Base-by-base conservation (phyloP, 2,113 vertebrate genomes). In the Scalopus aquaticus region DNA sequence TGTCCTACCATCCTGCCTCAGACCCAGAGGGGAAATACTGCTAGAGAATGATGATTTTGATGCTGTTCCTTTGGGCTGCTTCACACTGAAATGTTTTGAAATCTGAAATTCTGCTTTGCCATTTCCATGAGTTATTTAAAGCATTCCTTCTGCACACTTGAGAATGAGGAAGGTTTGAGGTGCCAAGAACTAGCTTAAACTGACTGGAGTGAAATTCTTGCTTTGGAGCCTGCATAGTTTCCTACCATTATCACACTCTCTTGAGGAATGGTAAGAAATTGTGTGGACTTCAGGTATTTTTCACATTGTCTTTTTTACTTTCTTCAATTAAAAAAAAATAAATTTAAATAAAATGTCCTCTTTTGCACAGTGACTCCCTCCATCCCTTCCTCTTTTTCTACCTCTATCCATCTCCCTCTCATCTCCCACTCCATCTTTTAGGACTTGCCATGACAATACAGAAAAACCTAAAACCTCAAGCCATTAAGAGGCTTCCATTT, bases 121-220 rank as follows among this genome's bases (percentile, higher is more conserved):
- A 95, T 97, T 97, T 97, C 84, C 44, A 56, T 3, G 22, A 93
- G 97, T 93, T 97, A 97, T 97, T 97, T 97, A 97, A 97, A 97
- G 93, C 49, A 65, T 69, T 94, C 95, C 95, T 95, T 97, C 94
- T 96, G 96, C 85, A 95, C 80, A 88, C 15, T 96, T 93, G 80
- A 96, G 88, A 96, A 94, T 6, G 89, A 74, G 92, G 72, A 70
- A 17, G 80, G 54, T 78, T 90, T 70, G 69, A 65, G 37, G n/a
- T 97, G 96, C 96, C 96, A 97, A 90, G 90, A 90, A 35, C 79
- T n/a, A 46, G 72, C 62, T 88, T 64, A 78, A 93, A 77, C 86
- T 88, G 70, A 74, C 87, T 90, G 90, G 60, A 95, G 54, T 78
- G 72, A 82, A n/a, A 92, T 78, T 85, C 30, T 88, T 82, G 49